Evolutionary conservation across 2,888 invertebrate genomes (phyloP).

Genomic region (Ceramica pisi): DNA sequence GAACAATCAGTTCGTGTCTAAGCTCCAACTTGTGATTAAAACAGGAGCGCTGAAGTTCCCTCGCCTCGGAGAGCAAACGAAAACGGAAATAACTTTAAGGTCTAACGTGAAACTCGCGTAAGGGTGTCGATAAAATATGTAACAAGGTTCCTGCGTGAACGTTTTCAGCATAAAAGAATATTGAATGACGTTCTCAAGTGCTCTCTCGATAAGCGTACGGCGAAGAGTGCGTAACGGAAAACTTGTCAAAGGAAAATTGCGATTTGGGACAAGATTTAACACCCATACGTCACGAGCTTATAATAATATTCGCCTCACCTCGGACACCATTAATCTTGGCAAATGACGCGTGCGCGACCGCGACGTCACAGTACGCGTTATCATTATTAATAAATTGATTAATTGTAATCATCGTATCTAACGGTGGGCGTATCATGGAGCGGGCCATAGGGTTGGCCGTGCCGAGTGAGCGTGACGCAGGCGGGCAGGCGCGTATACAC

Average conservation of each 20-base stretch:
- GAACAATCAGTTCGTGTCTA: slow-evolving; percentile 31
- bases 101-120: slow-evolving; percentile 26
- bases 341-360: slow-evolving; percentile 60
- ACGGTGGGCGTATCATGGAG: slow-evolving; percentile 62
- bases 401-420: slow-evolving; percentile 54
- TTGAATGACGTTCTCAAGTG: slow-evolving; percentile 40
- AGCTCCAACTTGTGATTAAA: slow-evolving; percentile 34
- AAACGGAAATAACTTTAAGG: slow-evolving; percentile 35
- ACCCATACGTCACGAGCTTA: slow-evolving; percentile 66
- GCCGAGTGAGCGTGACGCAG: slow-evolving; percentile 69
- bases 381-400: slow-evolving; percentile 62
- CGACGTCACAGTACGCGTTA: slow-evolving; percentile 55
- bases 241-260: slow-evolving; percentile 66
- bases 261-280: slow-evolving; percentile 63
- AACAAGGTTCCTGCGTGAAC: slow-evolving; percentile 23
- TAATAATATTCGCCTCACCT: slow-evolving; percentile 63
- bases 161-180: slow-evolving; percentile 43
- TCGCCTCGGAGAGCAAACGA: slow-evolving; percentile 5
- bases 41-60: slow-evolving; percentile 18
- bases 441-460: slow-evolving; percentile 67
- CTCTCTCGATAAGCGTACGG: slow-evolving; percentile 27
- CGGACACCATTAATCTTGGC: slow-evolving; percentile 65
- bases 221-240: slow-evolving; percentile 57
- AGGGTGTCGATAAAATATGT: slow-evolving; percentile 42
- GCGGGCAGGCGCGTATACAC: slow-evolving; percentile 61